Conservation (phyloP, 53 echinoderm and acorn worm species). For the Patiria pectinifera region DNA sequence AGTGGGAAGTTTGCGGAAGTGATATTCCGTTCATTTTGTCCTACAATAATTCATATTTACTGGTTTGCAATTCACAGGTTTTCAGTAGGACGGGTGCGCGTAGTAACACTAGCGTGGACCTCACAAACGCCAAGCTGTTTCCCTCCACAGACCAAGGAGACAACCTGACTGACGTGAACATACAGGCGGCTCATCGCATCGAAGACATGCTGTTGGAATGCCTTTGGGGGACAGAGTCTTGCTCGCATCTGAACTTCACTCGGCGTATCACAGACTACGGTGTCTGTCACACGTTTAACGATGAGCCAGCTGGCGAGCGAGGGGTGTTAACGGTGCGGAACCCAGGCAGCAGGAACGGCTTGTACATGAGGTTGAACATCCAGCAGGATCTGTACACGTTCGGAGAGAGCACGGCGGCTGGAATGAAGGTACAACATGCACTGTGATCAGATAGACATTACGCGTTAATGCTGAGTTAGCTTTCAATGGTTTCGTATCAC, state of each 20-base stretch:
- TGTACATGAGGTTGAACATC: slow-evolving; percentile 47
- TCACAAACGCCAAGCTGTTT: slow-evolving; percentile 3
- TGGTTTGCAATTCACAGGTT: too few species aligned
- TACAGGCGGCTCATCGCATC: slow-evolving; percentile 36
- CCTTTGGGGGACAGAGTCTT: slow-evolving; percentile 26
- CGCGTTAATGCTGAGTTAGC: too few species aligned
- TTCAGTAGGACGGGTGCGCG: too few species aligned
- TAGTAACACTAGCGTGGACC: not conserved
- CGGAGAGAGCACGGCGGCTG: slow-evolving; percentile 53
- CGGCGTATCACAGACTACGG: slow-evolving; percentile 59
- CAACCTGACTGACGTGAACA: not conserved
- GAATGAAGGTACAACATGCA: slow-evolving; percentile 49
- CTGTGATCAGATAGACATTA: too few species aligned
- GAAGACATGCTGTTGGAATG: slow-evolving; percentile 66
- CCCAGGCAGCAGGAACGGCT: slow-evolving; percentile 31
- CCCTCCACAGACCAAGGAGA: not conserved
- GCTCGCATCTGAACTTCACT: slow-evolving; percentile 62
- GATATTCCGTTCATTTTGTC: too few species aligned
- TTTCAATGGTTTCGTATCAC: too few species aligned
- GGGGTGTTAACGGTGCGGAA: slow-evolving; percentile 1
- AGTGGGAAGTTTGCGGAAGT: too few species aligned
- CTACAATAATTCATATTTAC: too few species aligned
- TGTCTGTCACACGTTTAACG: slow-evolving; percentile 76
- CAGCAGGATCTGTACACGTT: slow-evolving; percentile 64
- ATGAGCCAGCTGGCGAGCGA: not conserved